Evolutionary conservation across 2,888 invertebrate genomes (phyloP).

Genomic region (Venustoraphidia nigricollis): DNA sequence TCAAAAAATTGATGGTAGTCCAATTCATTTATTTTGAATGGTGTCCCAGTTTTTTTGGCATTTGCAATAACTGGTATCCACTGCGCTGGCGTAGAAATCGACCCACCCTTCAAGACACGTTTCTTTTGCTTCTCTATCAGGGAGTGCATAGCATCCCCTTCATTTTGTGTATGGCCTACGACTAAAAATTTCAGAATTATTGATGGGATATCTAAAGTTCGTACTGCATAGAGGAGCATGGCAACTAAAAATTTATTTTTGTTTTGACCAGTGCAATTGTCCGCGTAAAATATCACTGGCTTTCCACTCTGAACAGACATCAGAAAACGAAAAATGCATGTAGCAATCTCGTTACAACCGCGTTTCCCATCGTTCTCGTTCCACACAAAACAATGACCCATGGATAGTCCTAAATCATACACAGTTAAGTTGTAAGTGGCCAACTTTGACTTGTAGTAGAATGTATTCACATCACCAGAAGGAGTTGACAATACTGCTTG

Average conservation of each 20-base stretch:
- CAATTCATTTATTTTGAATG: slow-evolving; percentile 7
- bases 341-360: slow-evolving; percentile 15
- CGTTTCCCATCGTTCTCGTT: slow-evolving; percentile 11
- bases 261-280: slow-evolving; percentile 16
- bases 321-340: no score
- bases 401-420: slow-evolving; percentile 7
- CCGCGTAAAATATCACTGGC: slow-evolving; percentile 14
- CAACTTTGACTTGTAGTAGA: slow-evolving; percentile 15
- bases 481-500: slow-evolving; percentile 15
- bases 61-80: slow-evolving; percentile 7
- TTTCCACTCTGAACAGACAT: slow-evolving; percentile 8
- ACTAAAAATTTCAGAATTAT: slow-evolving; percentile 15
- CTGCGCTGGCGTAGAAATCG: not conserved
- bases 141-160: slow-evolving; percentile 15
- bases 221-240: slow-evolving; percentile 11
- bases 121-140: slow-evolving; percentile 13
- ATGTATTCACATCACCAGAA: slow-evolving; percentile 13
- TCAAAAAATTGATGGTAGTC: slow-evolving; percentile 7
- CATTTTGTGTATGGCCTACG: slow-evolving; percentile 15
- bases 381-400: slow-evolving; percentile 14
- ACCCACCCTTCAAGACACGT: slow-evolving; percentile 2
- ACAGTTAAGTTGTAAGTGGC: slow-evolving; percentile 14
- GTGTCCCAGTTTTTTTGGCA: slow-evolving; percentile 7
- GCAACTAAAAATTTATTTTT: slow-evolving; percentile 15
- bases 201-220: slow-evolving; percentile 9